Conservation (phyloP, 2,888 invertebrate genomes). For the Lasius platythorax region DNA sequence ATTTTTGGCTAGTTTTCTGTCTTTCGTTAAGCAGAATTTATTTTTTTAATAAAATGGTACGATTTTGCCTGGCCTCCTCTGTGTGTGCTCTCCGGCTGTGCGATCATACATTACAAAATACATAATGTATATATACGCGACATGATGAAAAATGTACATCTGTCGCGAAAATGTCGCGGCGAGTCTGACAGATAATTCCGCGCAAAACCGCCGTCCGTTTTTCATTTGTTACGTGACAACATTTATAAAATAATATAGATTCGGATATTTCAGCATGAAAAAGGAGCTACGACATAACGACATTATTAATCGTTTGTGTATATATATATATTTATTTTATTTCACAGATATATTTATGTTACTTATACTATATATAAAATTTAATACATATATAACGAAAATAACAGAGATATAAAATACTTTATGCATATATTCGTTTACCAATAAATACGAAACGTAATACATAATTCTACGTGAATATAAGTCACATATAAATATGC, state of each 20-base stretch:
- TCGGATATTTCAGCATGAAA: neutral
- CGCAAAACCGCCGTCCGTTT: neutral
- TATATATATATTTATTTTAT: neutral
- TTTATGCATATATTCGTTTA: neutral
- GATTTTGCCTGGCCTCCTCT: neutral
- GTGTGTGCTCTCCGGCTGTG: neutral
- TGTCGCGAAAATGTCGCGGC: slow-evolving; percentile 38
- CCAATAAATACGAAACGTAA: slow-evolving; percentile 5
- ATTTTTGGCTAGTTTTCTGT: neutral
- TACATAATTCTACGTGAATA: slow-evolving; percentile 24
- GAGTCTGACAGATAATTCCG: slow-evolving; percentile 51
- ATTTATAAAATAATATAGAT: slow-evolving; percentile 42
- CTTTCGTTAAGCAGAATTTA: neutral
- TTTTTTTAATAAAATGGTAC: neutral
- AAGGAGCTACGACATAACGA: neutral
- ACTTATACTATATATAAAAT: neutral
- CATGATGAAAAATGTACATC: slow-evolving; percentile 39
- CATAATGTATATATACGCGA: slow-evolving; percentile 26
- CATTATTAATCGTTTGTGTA: slow-evolving; percentile 19
- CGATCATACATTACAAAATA: slow-evolving; percentile 29
- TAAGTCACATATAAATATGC: slow-evolving; percentile 22
- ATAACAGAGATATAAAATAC: neutral
- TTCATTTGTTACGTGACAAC: slow-evolving; percentile 48
- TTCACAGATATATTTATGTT: slow-evolving; percentile 24
- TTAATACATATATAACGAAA: neutral